Evolutionary conservation across 1,140 invertebrate genomes (phyloP), one percentile per base, ranked within the genome.

Genomic region (Drosophila ananassae): DNA sequence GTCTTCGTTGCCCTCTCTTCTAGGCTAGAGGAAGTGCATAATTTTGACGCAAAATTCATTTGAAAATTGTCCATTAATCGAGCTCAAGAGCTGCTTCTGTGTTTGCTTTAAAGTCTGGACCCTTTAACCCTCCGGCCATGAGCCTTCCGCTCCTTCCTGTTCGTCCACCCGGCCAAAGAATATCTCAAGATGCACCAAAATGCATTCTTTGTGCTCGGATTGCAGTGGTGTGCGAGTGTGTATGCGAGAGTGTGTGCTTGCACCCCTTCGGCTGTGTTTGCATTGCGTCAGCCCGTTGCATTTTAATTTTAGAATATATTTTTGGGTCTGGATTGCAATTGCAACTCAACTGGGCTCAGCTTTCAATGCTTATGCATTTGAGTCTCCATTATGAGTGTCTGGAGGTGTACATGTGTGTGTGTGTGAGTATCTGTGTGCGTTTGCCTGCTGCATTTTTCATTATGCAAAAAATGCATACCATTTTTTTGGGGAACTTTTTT

Each of bases 221-320:
- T 47, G 60, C 71, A 71, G 54, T 74, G 71, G 64, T 81, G 63
- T 74, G 17, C 17, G 17, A 17, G 77, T 52, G 58, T 34, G 13
- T 41, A 25, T 53, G 50, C 32, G 28, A 34, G 30, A 53, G 21
- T 44, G 46, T 53, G 47, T 69, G 64, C 63, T 81, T 74, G 84
- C 83, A 87, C 83, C 83, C 83, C 84, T 89, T 89, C 71, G 79
- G 80, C 79, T 83, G 79, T 89, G 84, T 89, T 89, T 87, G 81
- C 83, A 77, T 89, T 89, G 85, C 83, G 83, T 76, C 83, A 89
- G 68, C 52, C 83, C 64, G 71, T 89, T 73, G 83, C 79, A 89
- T 87, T 89, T 89, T 89, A 89, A 83, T 89, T 89, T 87, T 87
- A 87, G 79, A 89, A 87, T 89, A 89, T 87, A 89, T 89, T 87